phyloP scores from a whole-genome alignment of 2,888 invertebrate genomes.

The Drosophila subsilvestris region DNA sequence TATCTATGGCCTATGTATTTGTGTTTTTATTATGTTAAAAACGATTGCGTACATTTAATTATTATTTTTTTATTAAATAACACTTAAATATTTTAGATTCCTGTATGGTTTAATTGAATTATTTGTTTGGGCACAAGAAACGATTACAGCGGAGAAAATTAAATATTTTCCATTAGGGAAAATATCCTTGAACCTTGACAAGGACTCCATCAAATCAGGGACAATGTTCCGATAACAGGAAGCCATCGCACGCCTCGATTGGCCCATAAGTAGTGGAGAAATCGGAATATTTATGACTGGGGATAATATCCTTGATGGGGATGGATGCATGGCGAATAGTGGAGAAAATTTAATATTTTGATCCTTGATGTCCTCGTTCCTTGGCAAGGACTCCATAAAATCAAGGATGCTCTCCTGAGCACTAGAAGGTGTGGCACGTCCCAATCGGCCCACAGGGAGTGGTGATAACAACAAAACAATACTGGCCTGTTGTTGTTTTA shows the following conservation, averaged over 20 bases:
- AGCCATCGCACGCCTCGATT: no score
- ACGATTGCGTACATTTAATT: constrained; percentile 54
- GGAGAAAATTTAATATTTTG: no score
- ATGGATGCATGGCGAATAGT: no score
- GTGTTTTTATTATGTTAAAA: constrained; percentile 63
- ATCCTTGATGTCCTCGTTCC: background rate
- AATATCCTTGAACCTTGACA: no score
- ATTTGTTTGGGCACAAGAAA: background rate
- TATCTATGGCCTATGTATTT: constrained; percentile 50
- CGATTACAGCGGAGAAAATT: background rate
- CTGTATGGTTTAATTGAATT: background rate
- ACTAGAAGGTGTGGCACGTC: no score
- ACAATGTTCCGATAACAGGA: no score
- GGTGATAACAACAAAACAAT: no score
- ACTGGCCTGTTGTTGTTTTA: no score
- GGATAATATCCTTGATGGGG: background rate
- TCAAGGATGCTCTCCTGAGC: no score
- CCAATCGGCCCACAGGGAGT: no score
- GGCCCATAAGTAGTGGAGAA: no score
- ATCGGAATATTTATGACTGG: no score
- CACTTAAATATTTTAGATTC: constrained; percentile 19
- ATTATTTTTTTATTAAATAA: constrained; percentile 49
- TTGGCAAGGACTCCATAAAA: background rate
- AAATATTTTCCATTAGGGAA: background rate
- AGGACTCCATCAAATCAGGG: background rate